phyloP scores from a whole-genome alignment of 1,140 invertebrate species.

The Lethrus apterus region DNA sequence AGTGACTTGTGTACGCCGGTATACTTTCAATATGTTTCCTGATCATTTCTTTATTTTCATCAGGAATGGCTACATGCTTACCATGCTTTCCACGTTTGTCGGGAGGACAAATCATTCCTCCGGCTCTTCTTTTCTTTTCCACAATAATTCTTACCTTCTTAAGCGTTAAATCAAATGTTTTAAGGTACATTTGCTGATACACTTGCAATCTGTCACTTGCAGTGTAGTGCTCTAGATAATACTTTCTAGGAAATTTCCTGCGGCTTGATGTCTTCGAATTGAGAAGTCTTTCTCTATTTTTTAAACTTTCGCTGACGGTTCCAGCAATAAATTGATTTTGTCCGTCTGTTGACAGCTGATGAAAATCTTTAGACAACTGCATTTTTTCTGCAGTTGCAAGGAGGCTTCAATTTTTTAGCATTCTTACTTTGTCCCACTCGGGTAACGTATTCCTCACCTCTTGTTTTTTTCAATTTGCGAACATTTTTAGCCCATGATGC shows the following conservation, averaged over 20 bases:
- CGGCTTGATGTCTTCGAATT: no score
- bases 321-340: constrained; percentile 2
- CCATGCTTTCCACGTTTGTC: neutral
- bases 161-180: neutral
- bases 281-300: no score
- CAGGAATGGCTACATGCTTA: no score
- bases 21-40: constrained; percentile 1
- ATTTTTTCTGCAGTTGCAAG: constrained; percentile 5
- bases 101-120: neutral
- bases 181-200: no score
- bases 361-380: neutral
- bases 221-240: neutral
- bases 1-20: constrained; percentile 5
- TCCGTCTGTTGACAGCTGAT: neutral
- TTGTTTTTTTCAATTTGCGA: neutral
- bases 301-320: no score
- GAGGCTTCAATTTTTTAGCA: neutral
- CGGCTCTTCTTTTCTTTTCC: no score
- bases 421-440: no score
- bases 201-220: neutral
- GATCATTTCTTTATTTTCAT: constrained; percentile 1
- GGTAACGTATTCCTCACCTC: no score
- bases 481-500: no score
- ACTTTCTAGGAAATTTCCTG: neutral
- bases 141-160: no score